Percentiles rank a stretch among this genome's conserved stretches.
These are phyloP conservation scores for Drosophila meridiana DNA, from an alignment of 2,888 invertebrate species.

Conservation along the genomic window DNA sequence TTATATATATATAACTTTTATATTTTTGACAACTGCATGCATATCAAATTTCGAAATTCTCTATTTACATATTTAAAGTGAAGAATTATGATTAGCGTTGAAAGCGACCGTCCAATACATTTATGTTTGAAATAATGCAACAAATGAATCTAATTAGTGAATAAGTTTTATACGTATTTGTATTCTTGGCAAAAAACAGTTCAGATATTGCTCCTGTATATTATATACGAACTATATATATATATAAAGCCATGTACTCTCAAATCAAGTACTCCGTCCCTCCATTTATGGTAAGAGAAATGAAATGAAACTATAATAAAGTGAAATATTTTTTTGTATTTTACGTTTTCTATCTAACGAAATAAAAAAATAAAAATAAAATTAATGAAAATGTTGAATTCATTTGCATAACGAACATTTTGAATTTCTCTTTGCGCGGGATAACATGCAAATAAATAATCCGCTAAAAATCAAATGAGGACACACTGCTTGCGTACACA, in stretches of 20 bases:
- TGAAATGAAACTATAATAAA: constrained; percentile 40
- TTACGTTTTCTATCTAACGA: constrained; percentile 56
- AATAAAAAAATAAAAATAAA: constrained; percentile 35
- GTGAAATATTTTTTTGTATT: constrained; percentile 34
- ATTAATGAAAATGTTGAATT: not conserved
- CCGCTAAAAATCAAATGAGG: not conserved
- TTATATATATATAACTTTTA: constrained; percentile 17
- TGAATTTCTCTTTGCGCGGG: not conserved
- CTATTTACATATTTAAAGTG: not conserved
- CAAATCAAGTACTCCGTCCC: constrained; percentile 60
- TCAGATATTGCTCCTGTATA: constrained; percentile 56
- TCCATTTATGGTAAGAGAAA: constrained; percentile 46
- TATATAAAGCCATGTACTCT: constrained; percentile 48
- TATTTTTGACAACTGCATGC: constrained; percentile 45
- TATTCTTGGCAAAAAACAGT: constrained; percentile 44
- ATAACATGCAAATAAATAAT: not conserved
- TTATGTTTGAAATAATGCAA: constrained; percentile 48
- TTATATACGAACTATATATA: constrained; percentile 44
- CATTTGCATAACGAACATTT: not conserved
- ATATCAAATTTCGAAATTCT: constrained; percentile 57
- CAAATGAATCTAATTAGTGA: constrained; percentile 68
- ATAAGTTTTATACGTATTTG: constrained; percentile 66
- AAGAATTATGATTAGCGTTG: constrained; percentile 43
- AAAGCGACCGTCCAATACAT: constrained; percentile 59
- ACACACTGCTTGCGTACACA: constrained; percentile 11